These are phyloP conservation scores for Trichogramma evanescens DNA, from an alignment of 2,888 invertebrate genomes.

Conservation along the genomic window DNA sequence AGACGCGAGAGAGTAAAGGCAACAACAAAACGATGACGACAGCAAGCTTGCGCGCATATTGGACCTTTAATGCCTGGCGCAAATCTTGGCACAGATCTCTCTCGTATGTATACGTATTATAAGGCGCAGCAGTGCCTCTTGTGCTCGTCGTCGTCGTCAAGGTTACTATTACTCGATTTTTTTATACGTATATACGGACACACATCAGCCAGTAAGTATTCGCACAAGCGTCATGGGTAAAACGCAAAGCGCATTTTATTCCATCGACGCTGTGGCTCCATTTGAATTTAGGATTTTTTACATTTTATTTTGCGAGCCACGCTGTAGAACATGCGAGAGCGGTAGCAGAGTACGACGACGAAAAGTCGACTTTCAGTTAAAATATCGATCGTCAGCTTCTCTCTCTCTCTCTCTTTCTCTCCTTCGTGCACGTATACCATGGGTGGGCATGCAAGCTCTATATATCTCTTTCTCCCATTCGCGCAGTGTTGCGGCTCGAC, in stretches of 20 bases:
- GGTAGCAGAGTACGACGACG: conserved; percentile 29
- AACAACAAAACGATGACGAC: no score
- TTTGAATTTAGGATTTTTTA: no score
- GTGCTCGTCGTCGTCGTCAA: conserved; percentile 30
- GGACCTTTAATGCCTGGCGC: no score
- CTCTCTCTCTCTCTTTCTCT: conserved; percentile 18
- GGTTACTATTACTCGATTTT: conserved; percentile 45
- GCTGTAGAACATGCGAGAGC: no score
- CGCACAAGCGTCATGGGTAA: neutral
- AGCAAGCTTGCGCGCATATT: no score
- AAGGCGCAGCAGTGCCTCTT: neutral
- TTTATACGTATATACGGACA: conserved; percentile 39
- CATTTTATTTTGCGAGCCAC: no score
- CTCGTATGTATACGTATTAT: conserved; percentile 2
- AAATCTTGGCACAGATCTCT: conserved; percentile 42
- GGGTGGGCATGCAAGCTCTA: neutral
- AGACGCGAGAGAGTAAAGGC: conserved; percentile 14
- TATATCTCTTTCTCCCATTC: neutral
- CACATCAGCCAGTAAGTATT: conserved; percentile 1
- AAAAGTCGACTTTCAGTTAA: conserved; percentile 30
- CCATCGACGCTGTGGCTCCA: no score
- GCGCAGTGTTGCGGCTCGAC: neutral
- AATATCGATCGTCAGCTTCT: conserved; percentile 37
- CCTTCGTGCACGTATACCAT: no score
- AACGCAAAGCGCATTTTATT: neutral